Percentiles rank a stretch among this genome's conserved stretches.
These are phyloP conservation scores for Aulostomus chinensis DNA, from an alignment of 2,797 vertebrate species.

Conservation along the genomic window DNA sequence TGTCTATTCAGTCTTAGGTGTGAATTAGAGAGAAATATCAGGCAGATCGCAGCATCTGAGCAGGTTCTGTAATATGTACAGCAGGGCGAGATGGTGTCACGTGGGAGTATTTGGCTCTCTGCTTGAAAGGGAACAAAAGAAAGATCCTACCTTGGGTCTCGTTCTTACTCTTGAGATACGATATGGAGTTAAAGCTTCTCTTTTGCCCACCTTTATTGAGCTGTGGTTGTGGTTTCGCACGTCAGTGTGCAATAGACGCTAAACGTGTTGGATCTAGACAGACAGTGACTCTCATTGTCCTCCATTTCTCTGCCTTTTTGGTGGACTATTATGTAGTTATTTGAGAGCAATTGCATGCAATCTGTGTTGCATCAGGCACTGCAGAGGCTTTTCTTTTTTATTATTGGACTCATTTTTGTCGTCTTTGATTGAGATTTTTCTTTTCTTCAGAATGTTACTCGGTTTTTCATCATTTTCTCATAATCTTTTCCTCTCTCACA, in stretches of 20 bases:
- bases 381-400: background rate
- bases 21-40: constrained; percentile 38
- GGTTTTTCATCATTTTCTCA: constrained; percentile 70
- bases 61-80: constrained; percentile 30
- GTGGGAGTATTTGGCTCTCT: constrained; percentile 48
- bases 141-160: constrained; percentile 35
- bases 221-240: constrained; percentile 7
- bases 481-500: constrained; percentile 41
- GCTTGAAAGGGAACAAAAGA: constrained; percentile 61
- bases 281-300: constrained; percentile 20
- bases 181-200: constrained; percentile 24
- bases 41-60: constrained; percentile 31
- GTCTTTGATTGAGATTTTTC: constrained; percentile 36
- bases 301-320: constrained; percentile 18
- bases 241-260: constrained; percentile 29
- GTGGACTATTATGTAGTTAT: constrained; percentile 6
- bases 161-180: constrained; percentile 29
- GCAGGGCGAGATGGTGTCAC: constrained; percentile 13
- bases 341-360: constrained; percentile 35
- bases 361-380: constrained; percentile 8
- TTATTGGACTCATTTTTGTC: constrained; percentile 15
- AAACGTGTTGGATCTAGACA: constrained; percentile 50
- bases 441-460: constrained; percentile 53
- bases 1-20: constrained; percentile 19
- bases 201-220: constrained; percentile 31